These are phyloP conservation scores for Chrysomela aeneicollis DNA, from an alignment of 2,888 invertebrate species.

Conservation along the genomic window DNA sequence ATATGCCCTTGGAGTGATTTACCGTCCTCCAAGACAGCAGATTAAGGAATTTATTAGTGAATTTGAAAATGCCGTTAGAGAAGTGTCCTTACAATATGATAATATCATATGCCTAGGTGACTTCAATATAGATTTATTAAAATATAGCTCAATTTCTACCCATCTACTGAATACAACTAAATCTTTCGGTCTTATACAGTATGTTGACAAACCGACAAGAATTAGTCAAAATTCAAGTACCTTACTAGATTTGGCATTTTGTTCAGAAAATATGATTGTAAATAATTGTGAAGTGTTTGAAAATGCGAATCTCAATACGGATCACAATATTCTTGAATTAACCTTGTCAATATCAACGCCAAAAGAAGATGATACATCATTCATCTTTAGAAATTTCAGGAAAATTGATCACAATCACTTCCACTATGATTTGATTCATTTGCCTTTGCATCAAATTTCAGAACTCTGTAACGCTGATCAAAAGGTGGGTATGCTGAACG, in stretches of 20 bases:
- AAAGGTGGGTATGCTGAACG: not conserved
- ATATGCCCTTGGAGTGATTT: constrained; percentile 4
- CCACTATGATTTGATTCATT: not conserved
- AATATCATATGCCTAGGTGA: constrained; percentile 6
- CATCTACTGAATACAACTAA: not conserved
- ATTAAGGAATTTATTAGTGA: not conserved
- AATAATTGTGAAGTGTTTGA: not conserved
- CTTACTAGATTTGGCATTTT: not conserved
- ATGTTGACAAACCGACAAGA: constrained; percentile 6
- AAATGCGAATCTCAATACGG: not conserved
- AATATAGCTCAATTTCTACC: not conserved
- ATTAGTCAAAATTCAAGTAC: not conserved
- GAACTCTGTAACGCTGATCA: not conserved
- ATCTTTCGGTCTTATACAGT: not conserved
- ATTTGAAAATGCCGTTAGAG: not conserved
- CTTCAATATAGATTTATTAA: not conserved
- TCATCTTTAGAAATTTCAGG: not conserved
- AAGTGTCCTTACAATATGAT: constrained; percentile 1
- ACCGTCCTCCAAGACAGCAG: not conserved
- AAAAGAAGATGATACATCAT: not conserved
- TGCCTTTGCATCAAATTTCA: not conserved
- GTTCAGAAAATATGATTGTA: constrained; percentile 3
- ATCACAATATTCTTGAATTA: not conserved
- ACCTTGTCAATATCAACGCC: not conserved
- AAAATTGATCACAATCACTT: not conserved